Base-by-base conservation (phyloP, 1,140 invertebrate species). In the Drosophila neocordata region DNA sequence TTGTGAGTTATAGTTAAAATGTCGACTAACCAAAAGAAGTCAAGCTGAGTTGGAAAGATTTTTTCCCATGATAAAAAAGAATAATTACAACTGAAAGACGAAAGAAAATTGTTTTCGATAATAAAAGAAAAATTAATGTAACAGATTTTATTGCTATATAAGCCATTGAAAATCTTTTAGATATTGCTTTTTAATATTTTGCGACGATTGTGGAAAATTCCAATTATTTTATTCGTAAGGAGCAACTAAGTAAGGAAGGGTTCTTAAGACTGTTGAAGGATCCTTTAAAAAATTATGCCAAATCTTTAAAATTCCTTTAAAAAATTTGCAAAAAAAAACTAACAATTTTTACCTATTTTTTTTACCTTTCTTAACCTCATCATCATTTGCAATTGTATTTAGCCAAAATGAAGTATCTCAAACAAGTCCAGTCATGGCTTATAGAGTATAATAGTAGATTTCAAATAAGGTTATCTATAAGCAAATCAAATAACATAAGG, bases 1-100 rank as follows among this genome's bases (percentile, higher is more conserved):
- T 75, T 75, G 52, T 59, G 18, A 59, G 41, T 20, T 80, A 71
- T 55, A 7, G 73, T 61, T 6, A 6, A 31, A 31, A 4, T 24
- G 31, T 68, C 65, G 22, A 22, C 73, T 12, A 31, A 31, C 35
- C 41, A 12, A 73, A 48, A 20, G 79, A 62, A 44, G 80, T 88
- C 63, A 88, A 69, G 53, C 85, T 89, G 69, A 52, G 71, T 8
- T 1, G 4, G n/a, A 48, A 48, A 20, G 13, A 44, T 20, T 48
- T 3, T 4, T 4, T 3, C 9, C 6, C 18, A 48, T 48, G 41
- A 48, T 48, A 48, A 48, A 8, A 48, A 18, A 44, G 2, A 44
- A 48, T 20, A 8, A 48, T 20, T 44, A 44, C 13, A 13, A 15
- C 8, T 44, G 27, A 31, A 31, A 31, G 27, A 31, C 27, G 7